A percentile compares a stretch with the other conserved stretches of the same genome.
phyloP scores from a whole-genome alignment of 1,140 invertebrate species.

The Neodiprion pinetum region DNA sequence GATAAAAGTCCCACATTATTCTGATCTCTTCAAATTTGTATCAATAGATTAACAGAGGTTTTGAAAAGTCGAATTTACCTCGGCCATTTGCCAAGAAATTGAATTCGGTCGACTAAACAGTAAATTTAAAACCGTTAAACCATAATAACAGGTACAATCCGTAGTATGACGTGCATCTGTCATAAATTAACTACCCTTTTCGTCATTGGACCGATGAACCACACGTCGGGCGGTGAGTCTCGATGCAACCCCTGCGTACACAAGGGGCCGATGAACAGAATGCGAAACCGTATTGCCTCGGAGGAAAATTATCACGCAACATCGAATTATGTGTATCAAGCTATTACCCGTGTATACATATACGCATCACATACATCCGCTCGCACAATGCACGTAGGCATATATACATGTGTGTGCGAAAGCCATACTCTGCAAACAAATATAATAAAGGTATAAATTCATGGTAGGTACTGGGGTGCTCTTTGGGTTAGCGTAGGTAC shows the following conservation, averaged over 20 bases:
- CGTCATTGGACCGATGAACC: slow-evolving; percentile 15
- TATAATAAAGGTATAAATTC: background rate
- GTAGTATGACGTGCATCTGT: background rate
- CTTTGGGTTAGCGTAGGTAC: background rate
- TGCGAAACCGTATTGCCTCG: slow-evolving; percentile 44
- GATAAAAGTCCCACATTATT: too few species aligned
- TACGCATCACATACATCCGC: too few species aligned
- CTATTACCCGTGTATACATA: slow-evolving; percentile 27
- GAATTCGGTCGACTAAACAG: too few species aligned
- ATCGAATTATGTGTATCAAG: slow-evolving; percentile 35
- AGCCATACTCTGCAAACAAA: background rate
- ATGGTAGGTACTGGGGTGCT: background rate
- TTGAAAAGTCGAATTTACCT: too few species aligned
- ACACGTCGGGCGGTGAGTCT: slow-evolving; percentile 28
- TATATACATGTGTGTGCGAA: too few species aligned
- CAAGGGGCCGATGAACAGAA: slow-evolving; percentile 34
- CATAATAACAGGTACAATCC: too few species aligned
- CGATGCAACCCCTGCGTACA: slow-evolving; percentile 28
- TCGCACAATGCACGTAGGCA: too few species aligned
- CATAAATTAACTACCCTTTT: slow-evolving; percentile 1
- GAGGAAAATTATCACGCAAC: slow-evolving; percentile 45
- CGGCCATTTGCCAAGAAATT: too few species aligned
- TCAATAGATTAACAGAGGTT: too few species aligned
- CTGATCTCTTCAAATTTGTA: too few species aligned
- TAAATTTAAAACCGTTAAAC: too few species aligned